These are phyloP conservation scores for Eupithecia tripunctaria DNA, from an alignment of 2,888 invertebrate genomes.

Conservation along the genomic window DNA sequence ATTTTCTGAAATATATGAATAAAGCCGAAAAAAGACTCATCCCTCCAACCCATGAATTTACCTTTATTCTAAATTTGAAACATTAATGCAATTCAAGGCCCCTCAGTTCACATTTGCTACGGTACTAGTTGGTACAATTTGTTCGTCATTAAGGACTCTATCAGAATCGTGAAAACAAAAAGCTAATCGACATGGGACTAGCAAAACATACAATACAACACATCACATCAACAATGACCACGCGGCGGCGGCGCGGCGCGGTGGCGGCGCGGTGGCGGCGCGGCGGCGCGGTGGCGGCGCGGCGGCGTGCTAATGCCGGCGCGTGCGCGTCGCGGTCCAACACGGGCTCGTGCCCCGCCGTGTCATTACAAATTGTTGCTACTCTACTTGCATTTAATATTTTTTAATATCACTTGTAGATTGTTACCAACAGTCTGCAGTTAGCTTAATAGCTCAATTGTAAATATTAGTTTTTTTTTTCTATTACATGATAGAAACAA, in stretches of 20 bases:
- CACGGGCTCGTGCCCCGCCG: not conserved
- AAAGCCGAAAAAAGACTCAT: too few relatives aligned
- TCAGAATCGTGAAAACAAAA: constrained; percentile 3
- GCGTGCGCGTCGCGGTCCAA: constrained; percentile 27
- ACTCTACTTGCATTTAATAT: not conserved
- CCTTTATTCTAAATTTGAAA: too few relatives aligned
- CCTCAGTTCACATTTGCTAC: too few relatives aligned
- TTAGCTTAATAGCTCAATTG: too few relatives aligned
- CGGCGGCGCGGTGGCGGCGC: constrained; percentile 28
- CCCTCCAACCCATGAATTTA: too few relatives aligned
- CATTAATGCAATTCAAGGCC: too few relatives aligned
- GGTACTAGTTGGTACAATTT: not conserved
- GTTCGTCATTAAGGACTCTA: not conserved
- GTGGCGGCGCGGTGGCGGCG: constrained; percentile 20
- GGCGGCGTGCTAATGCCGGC: constrained; percentile 15
- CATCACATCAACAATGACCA: constrained; percentile 11
- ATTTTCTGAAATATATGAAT: too few relatives aligned
- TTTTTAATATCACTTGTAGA: not conserved
- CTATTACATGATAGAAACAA: too few relatives aligned
- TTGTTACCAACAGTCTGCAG: too few relatives aligned
- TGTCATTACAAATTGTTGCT: not conserved
- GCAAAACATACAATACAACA: too few relatives aligned
- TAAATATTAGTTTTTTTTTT: too few relatives aligned
- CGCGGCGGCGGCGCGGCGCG: constrained; percentile 18
- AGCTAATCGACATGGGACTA: not conserved